These are phyloP conservation scores for Myiothlypis coronata DNA, from an alignment of 2,797 vertebrate genomes.

Conservation along the genomic window DNA sequence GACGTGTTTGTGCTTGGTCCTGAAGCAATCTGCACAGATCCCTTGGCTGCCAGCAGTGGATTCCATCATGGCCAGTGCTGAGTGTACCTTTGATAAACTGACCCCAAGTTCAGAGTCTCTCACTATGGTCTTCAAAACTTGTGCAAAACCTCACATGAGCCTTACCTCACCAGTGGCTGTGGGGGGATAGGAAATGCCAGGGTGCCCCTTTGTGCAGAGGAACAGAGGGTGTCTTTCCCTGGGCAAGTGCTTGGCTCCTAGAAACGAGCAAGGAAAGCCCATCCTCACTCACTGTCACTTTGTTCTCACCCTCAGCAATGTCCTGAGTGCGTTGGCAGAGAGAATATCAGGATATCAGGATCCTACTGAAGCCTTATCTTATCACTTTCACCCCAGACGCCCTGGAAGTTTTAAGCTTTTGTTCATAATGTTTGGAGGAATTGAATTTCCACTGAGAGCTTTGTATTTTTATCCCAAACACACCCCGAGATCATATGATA, in stretches of 20 bases:
- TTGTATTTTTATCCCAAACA: neutral
- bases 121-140: neutral
- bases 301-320: neutral
- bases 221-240: neutral
- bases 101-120: neutral
- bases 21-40: neutral
- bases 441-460: neutral
- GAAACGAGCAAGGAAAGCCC: neutral
- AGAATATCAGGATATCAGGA: neutral
- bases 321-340: neutral
- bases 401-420: neutral
- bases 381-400: neutral
- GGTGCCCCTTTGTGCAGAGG: fast-evolving
- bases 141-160: neutral
- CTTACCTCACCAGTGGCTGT: neutral
- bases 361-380: neutral
- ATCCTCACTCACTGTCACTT: neutral
- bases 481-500: neutral
- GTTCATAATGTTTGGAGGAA: neutral
- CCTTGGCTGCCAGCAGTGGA: neutral
- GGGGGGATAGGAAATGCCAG: neutral
- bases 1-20: neutral
- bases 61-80: neutral
- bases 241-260: neutral
- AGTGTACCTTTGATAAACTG: neutral